A percentile compares a stretch with the other conserved stretches of the same genome.
Conservation (phyloP, 2,797 vertebrate genomes). For the Acanthurus leucopareius region DNA sequence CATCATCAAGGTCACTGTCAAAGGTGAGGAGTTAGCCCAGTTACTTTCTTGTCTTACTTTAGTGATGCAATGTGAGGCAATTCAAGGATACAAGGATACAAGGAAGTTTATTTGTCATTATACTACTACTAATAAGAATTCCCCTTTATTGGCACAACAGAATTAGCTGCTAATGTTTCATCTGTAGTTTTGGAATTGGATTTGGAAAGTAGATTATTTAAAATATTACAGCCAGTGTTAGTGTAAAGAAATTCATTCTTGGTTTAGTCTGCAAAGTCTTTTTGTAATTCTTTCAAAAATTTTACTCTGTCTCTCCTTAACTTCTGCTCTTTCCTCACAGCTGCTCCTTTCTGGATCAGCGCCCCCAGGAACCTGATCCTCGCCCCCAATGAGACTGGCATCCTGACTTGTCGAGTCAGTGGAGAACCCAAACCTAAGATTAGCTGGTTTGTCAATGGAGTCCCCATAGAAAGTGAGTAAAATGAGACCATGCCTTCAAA, state of each 20-base stretch:
- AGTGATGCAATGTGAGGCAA: no score
- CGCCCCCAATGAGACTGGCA: slow-evolving; percentile 94
- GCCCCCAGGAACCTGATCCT: slow-evolving; percentile 94
- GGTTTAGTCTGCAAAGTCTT: not conserved
- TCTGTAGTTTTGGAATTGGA: not conserved
- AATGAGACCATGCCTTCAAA: not conserved
- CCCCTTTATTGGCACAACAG: not conserved
- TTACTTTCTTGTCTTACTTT: not conserved
- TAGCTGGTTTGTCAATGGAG: slow-evolving; percentile 93
- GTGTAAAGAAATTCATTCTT: not conserved
- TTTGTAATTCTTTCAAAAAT: not conserved
- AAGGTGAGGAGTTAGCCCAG: slow-evolving; percentile 84
- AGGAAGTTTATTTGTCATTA: no score
- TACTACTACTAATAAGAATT: no score
- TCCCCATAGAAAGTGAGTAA: slow-evolving; percentile 92
- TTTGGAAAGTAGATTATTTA: not conserved
- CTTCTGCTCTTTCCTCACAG: slow-evolving; percentile 72
- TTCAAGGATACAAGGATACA: no score
- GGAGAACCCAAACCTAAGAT: slow-evolving; percentile 94
- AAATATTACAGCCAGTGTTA: not conserved
- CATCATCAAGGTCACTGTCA: slow-evolving; percentile 92
- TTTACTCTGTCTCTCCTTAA: not conserved
- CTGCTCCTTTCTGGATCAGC: slow-evolving; percentile 96
- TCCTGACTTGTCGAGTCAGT: slow-evolving; percentile 90
- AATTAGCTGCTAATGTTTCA: not conserved